phyloP scores from a whole-genome alignment of 1,140 invertebrate genomes.

The Drosophila kanapiae region DNA sequence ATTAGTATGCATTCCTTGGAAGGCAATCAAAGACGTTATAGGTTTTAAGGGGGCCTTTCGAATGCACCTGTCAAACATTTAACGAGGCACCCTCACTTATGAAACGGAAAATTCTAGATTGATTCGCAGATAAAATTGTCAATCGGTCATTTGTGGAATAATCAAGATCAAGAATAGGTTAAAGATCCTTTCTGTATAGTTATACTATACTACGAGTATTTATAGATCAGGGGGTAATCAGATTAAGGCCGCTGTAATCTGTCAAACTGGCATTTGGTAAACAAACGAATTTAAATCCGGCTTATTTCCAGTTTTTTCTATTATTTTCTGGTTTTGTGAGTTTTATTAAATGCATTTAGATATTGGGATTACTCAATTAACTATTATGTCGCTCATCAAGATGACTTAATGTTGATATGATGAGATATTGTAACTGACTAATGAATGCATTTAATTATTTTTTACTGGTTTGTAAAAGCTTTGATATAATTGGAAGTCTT shows the following conservation, averaged over 20 bases:
- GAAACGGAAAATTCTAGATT: slow-evolving; percentile 33
- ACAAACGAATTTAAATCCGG: slow-evolving; percentile 20
- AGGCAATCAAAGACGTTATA: slow-evolving; percentile 14
- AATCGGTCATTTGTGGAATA: neutral
- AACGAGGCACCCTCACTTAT: slow-evolving; percentile 1
- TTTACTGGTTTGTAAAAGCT: neutral
- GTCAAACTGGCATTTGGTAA: slow-evolving; percentile 8
- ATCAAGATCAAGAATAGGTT: slow-evolving; percentile 29
- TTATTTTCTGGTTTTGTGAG: slow-evolving; percentile 1
- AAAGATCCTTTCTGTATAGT: slow-evolving; percentile 29
- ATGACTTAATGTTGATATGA: neutral
- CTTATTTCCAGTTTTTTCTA: neutral
- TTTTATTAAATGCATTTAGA: slow-evolving; percentile 5
- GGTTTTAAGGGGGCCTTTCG: neutral
- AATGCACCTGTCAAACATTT: neutral
- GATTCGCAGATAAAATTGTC: slow-evolving; percentile 3
- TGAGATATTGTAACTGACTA: slow-evolving; percentile 2
- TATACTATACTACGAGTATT: neutral
- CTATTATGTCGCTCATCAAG: neutral
- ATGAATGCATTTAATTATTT: slow-evolving; percentile 3
- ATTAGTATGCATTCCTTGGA: slow-evolving; percentile 25
- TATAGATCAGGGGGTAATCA: slow-evolving; percentile 8
- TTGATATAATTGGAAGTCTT: neutral
- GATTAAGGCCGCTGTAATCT: slow-evolving; percentile 11
- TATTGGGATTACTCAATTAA: slow-evolving; percentile 10